Conservation (phyloP, 2,888 invertebrate genomes). For the Tenthredo livida region DNA sequence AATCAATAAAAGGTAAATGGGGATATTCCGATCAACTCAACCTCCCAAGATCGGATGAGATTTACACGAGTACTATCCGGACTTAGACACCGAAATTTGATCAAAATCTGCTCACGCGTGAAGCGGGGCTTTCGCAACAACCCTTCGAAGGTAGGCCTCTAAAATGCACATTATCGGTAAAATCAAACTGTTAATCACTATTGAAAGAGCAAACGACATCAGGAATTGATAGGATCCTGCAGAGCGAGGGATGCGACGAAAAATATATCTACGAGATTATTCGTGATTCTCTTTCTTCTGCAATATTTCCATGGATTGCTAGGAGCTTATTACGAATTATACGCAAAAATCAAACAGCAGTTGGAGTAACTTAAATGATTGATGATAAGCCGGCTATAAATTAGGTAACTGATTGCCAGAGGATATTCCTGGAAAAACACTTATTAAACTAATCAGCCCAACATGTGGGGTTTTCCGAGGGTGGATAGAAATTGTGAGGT, state of each 20-base stretch:
- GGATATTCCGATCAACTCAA: neutral
- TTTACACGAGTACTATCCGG: neutral
- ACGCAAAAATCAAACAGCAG: neutral
- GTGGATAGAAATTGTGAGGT: neutral
- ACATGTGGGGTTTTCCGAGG: neutral
- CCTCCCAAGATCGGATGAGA: constrained; percentile 12
- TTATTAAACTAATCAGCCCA: constrained; percentile 6
- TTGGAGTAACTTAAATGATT: neutral
- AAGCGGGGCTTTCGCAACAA: neutral
- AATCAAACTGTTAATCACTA: neutral
- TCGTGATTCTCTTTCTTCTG: neutral
- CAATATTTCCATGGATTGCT: neutral
- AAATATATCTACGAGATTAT: neutral
- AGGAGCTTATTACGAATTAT: neutral
- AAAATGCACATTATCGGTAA: neutral
- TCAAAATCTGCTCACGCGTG: neutral
- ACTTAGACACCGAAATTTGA: neutral
- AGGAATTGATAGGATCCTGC: neutral
- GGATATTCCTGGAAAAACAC: neutral
- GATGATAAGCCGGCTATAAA: neutral
- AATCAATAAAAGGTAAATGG: constrained; percentile 24
- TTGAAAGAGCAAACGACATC: neutral
- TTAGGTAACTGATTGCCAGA: neutral
- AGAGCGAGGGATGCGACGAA: neutral
- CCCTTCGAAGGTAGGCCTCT: neutral